Evolutionary conservation across 1,140 invertebrate species (phyloP), one percentile per base, ranked within the genome.

Genomic region (Meloidogyne floridensis): DNA sequence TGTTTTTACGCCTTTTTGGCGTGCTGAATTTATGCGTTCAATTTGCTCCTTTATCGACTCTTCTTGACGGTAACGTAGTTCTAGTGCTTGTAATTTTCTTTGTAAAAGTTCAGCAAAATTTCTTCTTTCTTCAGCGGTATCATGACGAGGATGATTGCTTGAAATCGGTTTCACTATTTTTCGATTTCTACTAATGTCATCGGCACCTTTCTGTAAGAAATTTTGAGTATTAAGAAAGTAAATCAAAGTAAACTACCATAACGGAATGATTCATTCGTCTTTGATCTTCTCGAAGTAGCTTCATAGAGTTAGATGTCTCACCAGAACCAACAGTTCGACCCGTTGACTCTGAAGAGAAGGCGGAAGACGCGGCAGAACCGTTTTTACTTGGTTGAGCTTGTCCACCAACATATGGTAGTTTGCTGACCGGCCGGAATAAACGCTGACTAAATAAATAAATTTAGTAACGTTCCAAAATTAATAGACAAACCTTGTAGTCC

Each of bases 301-400:
- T 43, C 20, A 79, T 32, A 15, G 77, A 79, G 32, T 69, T 69
- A n/a, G 42, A 71, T 7, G 53, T 20, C 5, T 51, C 77, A 7
- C 53, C 72, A 18, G 53, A 69, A 47, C 20, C 32, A 9, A 77
- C 75, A n/a, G 7, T 18, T 11, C 53, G 53, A 8, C 75, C 42
- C 3, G 11, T 13, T 18, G 84, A 82, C 18, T 84, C 84, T 15
- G 75, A 87, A 18, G 84, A 84, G 53, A 84, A 86, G 10, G 86
- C 75, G 8, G 84, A 84, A 47, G 84, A 84, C 20, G 87, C 84
- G 8, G 84, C 80, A n/a, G 84, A 84, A 56, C 86, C 84, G 72
- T 84, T 84, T 70, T 84, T 84, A 32, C 78, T 82, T 10, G 84
- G 56, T 18, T 69, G 82, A 11, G 84, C 84, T 13, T 85, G 73